Evolutionary conservation across 2,888 invertebrate genomes (phyloP).

Genomic region (Apamea anceps): DNA sequence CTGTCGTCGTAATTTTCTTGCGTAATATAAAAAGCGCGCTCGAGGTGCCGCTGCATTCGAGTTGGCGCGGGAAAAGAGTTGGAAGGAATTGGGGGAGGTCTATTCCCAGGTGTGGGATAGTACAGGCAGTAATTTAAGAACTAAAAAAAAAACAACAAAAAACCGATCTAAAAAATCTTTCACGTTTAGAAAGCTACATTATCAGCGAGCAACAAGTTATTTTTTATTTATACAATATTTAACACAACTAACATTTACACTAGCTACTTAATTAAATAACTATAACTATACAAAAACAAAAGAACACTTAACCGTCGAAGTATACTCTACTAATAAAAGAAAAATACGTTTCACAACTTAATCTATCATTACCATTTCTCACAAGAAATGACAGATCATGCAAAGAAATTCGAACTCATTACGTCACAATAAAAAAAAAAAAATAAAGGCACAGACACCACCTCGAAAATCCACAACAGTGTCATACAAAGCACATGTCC

Average conservation of each 20-base stretch:
- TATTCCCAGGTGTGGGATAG: no score
- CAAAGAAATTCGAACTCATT: constrained; percentile 36
- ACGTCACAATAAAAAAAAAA: constrained; percentile 57
- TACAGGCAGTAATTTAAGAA: neutral
- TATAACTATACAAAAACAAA: neutral
- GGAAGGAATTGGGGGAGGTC: no score
- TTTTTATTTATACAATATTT: neutral
- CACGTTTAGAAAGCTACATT: neutral
- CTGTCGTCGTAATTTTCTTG: neutral
- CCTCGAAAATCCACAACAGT: constrained; percentile 57
- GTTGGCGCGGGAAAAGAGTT: no score
- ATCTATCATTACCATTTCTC: neutral
- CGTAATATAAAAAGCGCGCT: neutral
- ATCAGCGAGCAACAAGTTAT: neutral
- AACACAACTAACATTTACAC: neutral
- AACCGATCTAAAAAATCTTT: neutral
- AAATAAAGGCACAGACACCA: constrained; percentile 46
- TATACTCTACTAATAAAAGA: neutral
- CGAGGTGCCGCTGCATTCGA: no score
- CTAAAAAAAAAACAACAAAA: neutral
- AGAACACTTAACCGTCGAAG: neutral
- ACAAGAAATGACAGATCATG: neutral
- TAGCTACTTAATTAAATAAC: neutral
- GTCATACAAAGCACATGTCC: constrained; percentile 54
- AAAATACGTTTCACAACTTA: neutral